These are phyloP conservation scores for Pygoscelis adeliae DNA, from an alignment of 2,113 vertebrate species.

Conservation along the genomic window DNA sequence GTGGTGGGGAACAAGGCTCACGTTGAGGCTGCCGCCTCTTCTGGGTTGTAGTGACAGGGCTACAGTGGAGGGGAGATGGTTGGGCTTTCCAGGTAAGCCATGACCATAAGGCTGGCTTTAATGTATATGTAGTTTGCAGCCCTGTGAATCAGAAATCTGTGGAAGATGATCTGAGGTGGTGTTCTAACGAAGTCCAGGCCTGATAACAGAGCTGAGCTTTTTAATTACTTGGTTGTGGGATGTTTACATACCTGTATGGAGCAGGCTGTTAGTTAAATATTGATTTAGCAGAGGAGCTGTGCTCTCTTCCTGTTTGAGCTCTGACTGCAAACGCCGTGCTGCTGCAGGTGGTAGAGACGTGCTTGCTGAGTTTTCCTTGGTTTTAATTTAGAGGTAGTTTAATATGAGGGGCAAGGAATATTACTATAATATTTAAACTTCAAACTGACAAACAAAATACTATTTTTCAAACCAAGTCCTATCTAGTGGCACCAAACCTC, in stretches of 20 bases:
- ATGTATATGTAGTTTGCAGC: neutral
- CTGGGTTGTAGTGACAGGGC: neutral
- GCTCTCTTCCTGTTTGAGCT: neutral
- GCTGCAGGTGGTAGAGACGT: neutral
- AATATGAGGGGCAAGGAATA: neutral
- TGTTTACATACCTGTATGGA: neutral
- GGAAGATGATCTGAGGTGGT: neutral
- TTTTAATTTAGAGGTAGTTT: neutral
- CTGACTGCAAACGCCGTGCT: neutral
- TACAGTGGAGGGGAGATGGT: neutral
- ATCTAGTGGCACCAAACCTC: neutral
- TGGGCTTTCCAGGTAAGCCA: neutral
- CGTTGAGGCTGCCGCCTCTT: neutral
- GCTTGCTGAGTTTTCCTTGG: neutral
- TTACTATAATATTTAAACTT: neutral
- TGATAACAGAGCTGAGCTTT: neutral
- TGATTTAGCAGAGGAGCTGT: constrained; percentile 5
- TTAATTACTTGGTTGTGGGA: neutral
- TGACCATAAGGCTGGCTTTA: neutral
- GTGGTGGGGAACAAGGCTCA: neutral
- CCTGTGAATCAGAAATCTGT: neutral
- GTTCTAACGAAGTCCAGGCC: neutral
- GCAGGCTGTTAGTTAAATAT: constrained; percentile 28
- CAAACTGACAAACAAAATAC: neutral
- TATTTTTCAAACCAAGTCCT: neutral